Evolutionary conservation across 2,113 vertebrate species (phyloP).

Genomic region (Thermophis baileyi): DNA sequence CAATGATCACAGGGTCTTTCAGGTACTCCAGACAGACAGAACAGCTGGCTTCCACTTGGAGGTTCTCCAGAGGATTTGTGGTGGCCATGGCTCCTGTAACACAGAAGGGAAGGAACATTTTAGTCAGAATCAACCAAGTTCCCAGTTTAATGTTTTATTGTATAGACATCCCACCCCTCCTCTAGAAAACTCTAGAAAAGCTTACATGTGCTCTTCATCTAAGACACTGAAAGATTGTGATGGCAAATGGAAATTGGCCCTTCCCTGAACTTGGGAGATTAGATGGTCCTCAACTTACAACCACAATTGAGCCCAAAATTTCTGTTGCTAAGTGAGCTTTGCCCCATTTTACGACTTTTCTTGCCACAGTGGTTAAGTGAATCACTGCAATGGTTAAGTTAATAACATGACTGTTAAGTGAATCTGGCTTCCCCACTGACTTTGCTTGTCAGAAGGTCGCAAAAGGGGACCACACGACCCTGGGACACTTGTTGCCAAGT

Average conservation of each 20-base stretch:
- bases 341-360: background rate
- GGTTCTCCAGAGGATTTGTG: conserved; percentile 55
- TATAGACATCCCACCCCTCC: background rate
- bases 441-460: too few species aligned
- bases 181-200: background rate
- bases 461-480: too few species aligned
- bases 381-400: background rate
- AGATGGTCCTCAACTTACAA: background rate
- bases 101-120: background rate
- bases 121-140: background rate
- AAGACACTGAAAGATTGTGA: background rate
- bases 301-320: background rate
- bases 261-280: background rate
- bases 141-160: background rate
- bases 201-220: background rate
- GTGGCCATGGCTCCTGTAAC: conserved; percentile 19
- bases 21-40: conserved; percentile 88
- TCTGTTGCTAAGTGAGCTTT: background rate
- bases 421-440: background rate
- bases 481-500: background rate
- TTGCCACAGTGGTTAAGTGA: background rate
- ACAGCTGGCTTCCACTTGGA: conserved; percentile 82
- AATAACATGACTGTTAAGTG: background rate
- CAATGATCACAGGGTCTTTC: conserved; percentile 84
- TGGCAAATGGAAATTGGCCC: background rate